Evolutionary conservation across 2,797 vertebrate genomes (phyloP).

Genomic region (Agapornis canus): DNA sequence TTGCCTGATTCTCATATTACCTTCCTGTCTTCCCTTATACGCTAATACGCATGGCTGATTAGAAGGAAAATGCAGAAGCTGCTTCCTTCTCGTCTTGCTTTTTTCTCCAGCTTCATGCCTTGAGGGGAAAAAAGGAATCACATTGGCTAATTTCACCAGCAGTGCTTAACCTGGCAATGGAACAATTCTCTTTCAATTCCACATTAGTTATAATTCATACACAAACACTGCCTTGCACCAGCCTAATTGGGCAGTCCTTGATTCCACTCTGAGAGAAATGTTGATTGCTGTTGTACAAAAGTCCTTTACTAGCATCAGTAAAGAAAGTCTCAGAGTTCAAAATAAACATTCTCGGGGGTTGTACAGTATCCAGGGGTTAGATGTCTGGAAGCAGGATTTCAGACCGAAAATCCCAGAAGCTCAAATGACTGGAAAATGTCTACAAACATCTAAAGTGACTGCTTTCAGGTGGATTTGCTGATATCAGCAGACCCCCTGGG

Average conservation of each 20-base stretch:
- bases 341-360: neutral
- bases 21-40: conserved; percentile 43
- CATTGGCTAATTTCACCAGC: conserved; percentile 42
- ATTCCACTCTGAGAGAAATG: conserved; percentile 23
- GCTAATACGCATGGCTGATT: conserved; percentile 43
- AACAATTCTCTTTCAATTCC: conserved; percentile 5
- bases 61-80: conserved; percentile 39
- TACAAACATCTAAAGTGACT: neutral
- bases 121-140: conserved; percentile 44
- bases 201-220: conserved; percentile 29
- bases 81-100: conserved; percentile 40
- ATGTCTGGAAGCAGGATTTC: conserved; percentile 45
- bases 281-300: neutral
- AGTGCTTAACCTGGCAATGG: conserved; percentile 23
- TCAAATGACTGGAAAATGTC: conserved; percentile 25
- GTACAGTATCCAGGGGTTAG: neutral
- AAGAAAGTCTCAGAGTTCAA: neutral
- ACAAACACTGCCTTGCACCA: conserved; percentile 9
- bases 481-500: neutral
- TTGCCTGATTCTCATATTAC: conserved; percentile 17
- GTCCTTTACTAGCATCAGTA: neutral
- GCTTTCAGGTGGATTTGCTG: neutral
- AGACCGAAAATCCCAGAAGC: conserved; percentile 26
- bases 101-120: conserved; percentile 52
- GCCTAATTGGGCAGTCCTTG: conserved; percentile 16